phyloP scores from a whole-genome alignment of 2,888 invertebrate genomes.

The Cantharis lateralis region DNA sequence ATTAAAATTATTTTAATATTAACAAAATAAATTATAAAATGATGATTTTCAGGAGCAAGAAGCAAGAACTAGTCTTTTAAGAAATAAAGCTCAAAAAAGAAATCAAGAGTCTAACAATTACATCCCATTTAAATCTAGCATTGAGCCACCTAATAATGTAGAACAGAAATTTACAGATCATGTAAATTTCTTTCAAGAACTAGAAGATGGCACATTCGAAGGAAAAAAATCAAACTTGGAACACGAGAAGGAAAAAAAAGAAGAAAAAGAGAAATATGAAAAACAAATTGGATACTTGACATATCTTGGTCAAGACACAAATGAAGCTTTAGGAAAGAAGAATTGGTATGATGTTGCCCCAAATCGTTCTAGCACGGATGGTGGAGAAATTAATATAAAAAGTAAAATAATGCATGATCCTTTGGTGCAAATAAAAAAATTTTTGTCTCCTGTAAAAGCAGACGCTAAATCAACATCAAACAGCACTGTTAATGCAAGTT shows the following conservation, averaged over 20 bases:
- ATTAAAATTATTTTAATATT: too few species aligned
- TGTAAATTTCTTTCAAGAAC: slow-evolving; percentile 69
- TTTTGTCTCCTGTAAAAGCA: slow-evolving; percentile 37
- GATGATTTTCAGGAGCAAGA: slow-evolving; percentile 74
- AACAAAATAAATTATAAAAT: not conserved
- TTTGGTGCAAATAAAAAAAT: slow-evolving; percentile 69
- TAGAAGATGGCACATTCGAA: slow-evolving; percentile 73
- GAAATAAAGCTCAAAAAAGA: slow-evolving; percentile 66
- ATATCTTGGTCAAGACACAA: slow-evolving; percentile 91
- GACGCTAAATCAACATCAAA: slow-evolving; percentile 10
- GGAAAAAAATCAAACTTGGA: slow-evolving; percentile 77
- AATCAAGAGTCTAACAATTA: slow-evolving; percentile 45
- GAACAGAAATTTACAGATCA: slow-evolving; percentile 5
- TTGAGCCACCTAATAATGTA: slow-evolving; percentile 17
- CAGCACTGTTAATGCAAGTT: not conserved
- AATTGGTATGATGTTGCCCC: slow-evolving; percentile 89
- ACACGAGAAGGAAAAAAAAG: slow-evolving; percentile 86
- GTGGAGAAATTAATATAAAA: slow-evolving; percentile 68
- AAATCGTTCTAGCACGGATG: slow-evolving; percentile 58
- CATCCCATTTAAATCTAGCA: slow-evolving; percentile 36
- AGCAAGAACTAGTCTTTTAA: slow-evolving; percentile 73
- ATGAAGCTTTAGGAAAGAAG: slow-evolving; percentile 80
- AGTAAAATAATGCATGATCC: slow-evolving; percentile 76
- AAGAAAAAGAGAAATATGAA: slow-evolving; percentile 94
- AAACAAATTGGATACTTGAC: slow-evolving; percentile 96